Evolutionary conservation across 2,888 invertebrate genomes (phyloP).

Genomic region (Drosophila nr. perissopoda): DNA sequence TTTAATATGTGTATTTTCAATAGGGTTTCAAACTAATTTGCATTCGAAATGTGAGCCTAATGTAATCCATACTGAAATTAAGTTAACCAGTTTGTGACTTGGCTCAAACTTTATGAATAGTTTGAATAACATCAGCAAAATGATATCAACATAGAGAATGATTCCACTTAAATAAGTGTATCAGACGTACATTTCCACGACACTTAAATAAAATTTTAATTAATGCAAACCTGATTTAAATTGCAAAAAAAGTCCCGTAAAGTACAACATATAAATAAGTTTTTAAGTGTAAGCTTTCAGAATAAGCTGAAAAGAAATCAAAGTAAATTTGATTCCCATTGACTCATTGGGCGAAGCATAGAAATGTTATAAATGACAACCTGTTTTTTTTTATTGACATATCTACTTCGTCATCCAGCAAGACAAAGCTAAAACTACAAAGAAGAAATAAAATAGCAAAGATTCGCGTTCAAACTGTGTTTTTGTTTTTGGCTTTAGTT

Average conservation of each 20-base stretch:
- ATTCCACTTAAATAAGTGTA: neutral
- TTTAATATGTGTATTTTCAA: neutral
- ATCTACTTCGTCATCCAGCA: slow-evolving; percentile 32
- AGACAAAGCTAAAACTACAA: slow-evolving; percentile 21
- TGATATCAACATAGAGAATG: slow-evolving; percentile 1
- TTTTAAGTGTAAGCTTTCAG: slow-evolving; percentile 12
- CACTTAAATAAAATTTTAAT: slow-evolving; percentile 6
- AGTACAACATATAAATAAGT: slow-evolving; percentile 10
- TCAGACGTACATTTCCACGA: neutral
- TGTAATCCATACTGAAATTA: neutral
- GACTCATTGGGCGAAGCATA: slow-evolving; percentile 17
- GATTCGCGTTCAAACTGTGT: slow-evolving; percentile 22
- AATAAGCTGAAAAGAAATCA: slow-evolving; percentile 34
- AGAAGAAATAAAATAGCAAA: slow-evolving; percentile 15
- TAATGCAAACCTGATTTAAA: neutral
- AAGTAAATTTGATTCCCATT: slow-evolving; percentile 26
- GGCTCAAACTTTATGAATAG: slow-evolving; percentile 13
- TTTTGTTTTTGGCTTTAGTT: slow-evolving; percentile 21
- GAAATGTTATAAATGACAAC: slow-evolving; percentile 22
- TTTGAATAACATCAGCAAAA: neutral
- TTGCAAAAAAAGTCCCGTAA: slow-evolving; percentile 24
- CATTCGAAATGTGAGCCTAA: neutral
- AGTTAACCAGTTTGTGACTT: slow-evolving; percentile 29
- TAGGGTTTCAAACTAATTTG: slow-evolving; percentile 16
- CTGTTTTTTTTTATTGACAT: slow-evolving; percentile 22